Evolutionary conservation across 2,888 invertebrate genomes (phyloP).

Genomic region (Xestia xanthographa): DNA sequence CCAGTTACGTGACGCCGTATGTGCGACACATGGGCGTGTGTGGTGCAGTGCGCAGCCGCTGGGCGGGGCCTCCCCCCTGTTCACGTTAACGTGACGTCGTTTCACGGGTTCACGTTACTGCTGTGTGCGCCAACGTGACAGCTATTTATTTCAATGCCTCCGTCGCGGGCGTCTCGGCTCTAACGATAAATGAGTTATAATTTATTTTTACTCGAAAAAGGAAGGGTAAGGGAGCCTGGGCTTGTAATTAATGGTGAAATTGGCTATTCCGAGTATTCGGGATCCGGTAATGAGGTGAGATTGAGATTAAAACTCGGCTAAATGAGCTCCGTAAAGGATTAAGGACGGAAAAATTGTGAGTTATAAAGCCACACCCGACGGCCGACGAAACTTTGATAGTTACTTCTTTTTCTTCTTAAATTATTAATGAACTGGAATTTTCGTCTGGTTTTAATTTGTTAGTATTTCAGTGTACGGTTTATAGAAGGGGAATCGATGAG

Average conservation of each 20-base stretch:
- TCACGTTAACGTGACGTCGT: constrained; percentile 79
- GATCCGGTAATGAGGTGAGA: constrained; percentile 89
- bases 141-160: constrained; percentile 83
- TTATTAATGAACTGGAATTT: constrained; percentile 70
- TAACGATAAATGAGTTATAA: constrained; percentile 90
- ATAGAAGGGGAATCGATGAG: constrained; percentile 1
- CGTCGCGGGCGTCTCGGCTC: constrained; percentile 73
- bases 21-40: constrained; percentile 83
- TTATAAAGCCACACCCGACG: constrained; percentile 73
- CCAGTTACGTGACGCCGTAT: constrained; percentile 80
- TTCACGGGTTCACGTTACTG: constrained; percentile 75
- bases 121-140: constrained; percentile 83
- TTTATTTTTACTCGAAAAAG: constrained; percentile 90
- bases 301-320: constrained; percentile 89
- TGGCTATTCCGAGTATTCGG: constrained; percentile 90
- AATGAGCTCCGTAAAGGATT: constrained; percentile 87
- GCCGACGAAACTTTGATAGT: constrained; percentile 76
- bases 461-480: constrained; percentile 54
- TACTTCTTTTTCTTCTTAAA: constrained; percentile 66
- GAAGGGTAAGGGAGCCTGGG: constrained; percentile 83
- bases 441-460: constrained; percentile 55
- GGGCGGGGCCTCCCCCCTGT: constrained; percentile 83
- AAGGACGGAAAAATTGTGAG: constrained; percentile 79
- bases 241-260: constrained; percentile 89
- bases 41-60: constrained; percentile 83